phyloP scores from a whole-genome alignment of 2,113 vertebrate genomes.

The Orthochromis malagaraziensis region DNA sequence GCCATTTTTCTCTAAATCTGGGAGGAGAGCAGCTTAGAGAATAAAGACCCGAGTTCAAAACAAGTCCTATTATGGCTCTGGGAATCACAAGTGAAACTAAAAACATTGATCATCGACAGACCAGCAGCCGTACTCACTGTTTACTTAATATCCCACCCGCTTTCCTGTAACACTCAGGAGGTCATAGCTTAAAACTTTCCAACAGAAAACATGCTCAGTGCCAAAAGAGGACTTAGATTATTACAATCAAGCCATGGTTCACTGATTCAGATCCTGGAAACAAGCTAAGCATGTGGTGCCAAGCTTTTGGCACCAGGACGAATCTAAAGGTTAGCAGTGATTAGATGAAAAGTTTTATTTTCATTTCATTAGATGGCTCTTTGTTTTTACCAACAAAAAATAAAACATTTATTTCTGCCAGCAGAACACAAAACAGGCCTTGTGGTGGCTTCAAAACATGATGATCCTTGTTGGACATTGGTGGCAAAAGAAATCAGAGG shows the following conservation, averaged over 20 bases:
- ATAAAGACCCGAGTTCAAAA: not conserved
- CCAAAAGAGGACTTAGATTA: not conserved
- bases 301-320: not conserved
- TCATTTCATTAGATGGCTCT: not conserved
- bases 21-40: not conserved
- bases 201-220: not conserved
- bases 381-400: not conserved
- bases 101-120: not conserved
- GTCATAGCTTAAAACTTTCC: not conserved
- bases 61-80: conserved; percentile 34
- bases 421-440: not conserved
- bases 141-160: not conserved
- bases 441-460: rapidly evolving
- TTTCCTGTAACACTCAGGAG: not conserved
- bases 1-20: conserved; percentile 44
- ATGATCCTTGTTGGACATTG: not conserved
- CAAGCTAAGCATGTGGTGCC: not conserved
- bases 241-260: not conserved
- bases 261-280: conserved; percentile 4
- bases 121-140: not conserved
- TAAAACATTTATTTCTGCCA: not conserved
- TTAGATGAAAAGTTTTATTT: not conserved
- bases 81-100: not conserved
- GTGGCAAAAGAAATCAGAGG: not conserved
- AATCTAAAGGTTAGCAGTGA: not conserved